These are phyloP conservation scores for Trachops cirrhosus DNA, from an alignment of 2,797 vertebrate genomes.

Conservation along the genomic window DNA sequence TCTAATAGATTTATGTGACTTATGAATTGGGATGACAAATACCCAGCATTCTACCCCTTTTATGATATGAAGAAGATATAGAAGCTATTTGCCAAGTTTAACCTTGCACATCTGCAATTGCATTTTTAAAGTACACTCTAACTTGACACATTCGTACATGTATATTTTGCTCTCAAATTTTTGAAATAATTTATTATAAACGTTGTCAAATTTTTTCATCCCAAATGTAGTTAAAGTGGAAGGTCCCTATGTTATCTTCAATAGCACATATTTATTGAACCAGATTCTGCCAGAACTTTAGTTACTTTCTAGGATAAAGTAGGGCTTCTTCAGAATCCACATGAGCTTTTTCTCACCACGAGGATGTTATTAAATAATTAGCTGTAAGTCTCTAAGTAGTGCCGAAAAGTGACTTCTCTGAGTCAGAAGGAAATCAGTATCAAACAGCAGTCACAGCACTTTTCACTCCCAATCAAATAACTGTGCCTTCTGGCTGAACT, in stretches of 20 bases:
- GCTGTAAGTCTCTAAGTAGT: neutral
- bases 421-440: conserved; percentile 10
- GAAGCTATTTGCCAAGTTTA: neutral
- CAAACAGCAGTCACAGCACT: neutral
- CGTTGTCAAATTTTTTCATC: neutral
- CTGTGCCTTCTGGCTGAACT: neutral
- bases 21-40: neutral
- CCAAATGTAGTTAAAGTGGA: neutral
- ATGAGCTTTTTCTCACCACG: neutral
- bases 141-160: neutral
- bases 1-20: neutral
- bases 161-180: neutral
- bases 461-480: neutral
- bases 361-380: neutral
- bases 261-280: neutral
- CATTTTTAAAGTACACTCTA: neutral
- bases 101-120: neutral
- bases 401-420: neutral
- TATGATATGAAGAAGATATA: neutral
- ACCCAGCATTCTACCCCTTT: neutral
- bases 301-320: neutral
- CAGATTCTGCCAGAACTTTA: neutral
- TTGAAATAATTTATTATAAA: conserved; percentile 10
- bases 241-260: neutral
- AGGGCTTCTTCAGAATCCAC: neutral